Percentiles rank a stretch among this genome's conserved stretches.
Evolutionary conservation across 2,888 invertebrate species (phyloP).

Genomic region (Pogonocherus hispidulus): DNA sequence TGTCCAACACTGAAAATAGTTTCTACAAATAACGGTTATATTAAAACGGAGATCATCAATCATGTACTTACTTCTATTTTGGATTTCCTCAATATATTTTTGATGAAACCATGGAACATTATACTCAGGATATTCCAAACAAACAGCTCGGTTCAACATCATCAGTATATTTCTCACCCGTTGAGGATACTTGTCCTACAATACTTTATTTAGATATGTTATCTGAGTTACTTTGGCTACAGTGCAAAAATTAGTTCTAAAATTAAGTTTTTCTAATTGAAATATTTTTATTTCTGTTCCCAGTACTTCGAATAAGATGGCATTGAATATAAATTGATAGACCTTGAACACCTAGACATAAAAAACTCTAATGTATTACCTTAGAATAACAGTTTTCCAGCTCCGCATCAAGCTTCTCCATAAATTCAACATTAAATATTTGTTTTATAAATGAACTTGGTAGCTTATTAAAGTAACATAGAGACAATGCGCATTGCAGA

Average conservation of each 20-base stretch:
- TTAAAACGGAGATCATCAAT: too few relatives aligned
- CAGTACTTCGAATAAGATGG: too few relatives aligned
- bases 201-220: conserved; percentile 29
- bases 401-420: conserved; percentile 74
- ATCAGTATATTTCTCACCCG: conserved; percentile 72
- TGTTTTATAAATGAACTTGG: conserved; percentile 70
- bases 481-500: conserved; percentile 70
- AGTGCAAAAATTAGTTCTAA: too few relatives aligned
- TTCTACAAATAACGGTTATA: too few relatives aligned
- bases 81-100: conserved; percentile 72
- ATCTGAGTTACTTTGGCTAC: too few relatives aligned
- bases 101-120: conserved; percentile 79
- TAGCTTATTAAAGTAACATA: conserved; percentile 71
- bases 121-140: conserved; percentile 75
- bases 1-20: too few relatives aligned
- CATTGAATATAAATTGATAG: too few relatives aligned
- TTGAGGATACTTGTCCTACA: conserved; percentile 71
- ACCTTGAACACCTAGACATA: too few relatives aligned
- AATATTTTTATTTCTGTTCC: too few relatives aligned
- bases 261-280: too few relatives aligned
- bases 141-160: conserved; percentile 76
- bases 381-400: conserved; percentile 72
- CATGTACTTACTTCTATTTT: conserved; percentile 68
- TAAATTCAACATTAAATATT: conserved; percentile 74
- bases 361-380: conserved; percentile 55